Conservation (phyloP, 2,797 vertebrate species). For the Picus viridis region DNA sequence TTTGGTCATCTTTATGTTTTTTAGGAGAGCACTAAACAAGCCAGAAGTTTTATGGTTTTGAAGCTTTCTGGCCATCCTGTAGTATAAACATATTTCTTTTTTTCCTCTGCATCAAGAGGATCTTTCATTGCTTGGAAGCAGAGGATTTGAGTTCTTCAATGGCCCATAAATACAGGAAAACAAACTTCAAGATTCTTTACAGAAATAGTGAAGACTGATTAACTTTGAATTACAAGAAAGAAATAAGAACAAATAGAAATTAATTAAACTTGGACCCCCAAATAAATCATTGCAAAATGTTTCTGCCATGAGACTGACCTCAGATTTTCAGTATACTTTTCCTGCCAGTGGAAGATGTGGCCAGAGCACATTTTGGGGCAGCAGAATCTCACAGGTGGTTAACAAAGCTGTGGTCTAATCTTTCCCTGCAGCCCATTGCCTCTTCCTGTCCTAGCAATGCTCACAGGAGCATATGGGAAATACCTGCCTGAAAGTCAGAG, state of each 20-base stretch:
- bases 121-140: constrained; percentile 1
- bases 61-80: constrained; percentile 10
- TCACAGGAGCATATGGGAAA: background rate
- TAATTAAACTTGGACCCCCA: background rate
- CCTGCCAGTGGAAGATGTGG: background rate
- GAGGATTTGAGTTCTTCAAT: background rate
- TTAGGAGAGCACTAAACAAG: constrained; percentile 12
- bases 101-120: background rate
- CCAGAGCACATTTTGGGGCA: background rate
- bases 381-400: background rate
- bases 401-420: background rate
- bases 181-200: background rate
- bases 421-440: background rate
- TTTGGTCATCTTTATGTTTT: constrained; percentile 37
- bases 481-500: background rate
- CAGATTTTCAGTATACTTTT: background rate
- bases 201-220: background rate
- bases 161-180: background rate
- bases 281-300: background rate
- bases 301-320: background rate
- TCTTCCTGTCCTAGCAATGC: background rate
- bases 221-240: background rate
- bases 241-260: constrained; percentile 9
- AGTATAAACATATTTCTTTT: constrained; percentile 7
- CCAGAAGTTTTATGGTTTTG: constrained; percentile 24